phyloP scores from a whole-genome alignment of 2,113 vertebrate genomes.

The Pandion haliaetus region DNA sequence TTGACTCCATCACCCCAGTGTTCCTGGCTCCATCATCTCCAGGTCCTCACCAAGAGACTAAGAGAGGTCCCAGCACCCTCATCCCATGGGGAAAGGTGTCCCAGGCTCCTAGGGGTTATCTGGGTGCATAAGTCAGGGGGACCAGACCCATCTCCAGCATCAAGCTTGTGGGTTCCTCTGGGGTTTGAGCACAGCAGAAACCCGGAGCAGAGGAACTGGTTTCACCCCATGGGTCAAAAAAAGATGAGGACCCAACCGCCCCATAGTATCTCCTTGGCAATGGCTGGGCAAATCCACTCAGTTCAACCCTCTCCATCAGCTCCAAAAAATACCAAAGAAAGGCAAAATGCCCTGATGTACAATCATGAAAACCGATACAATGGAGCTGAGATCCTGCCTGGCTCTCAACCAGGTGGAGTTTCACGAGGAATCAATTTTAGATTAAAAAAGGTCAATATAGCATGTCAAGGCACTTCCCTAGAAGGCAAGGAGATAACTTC shows the following conservation, averaged over 20 bases:
- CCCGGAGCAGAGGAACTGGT: fast-evolving
- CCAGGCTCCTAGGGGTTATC: background rate
- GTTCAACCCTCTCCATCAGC: background rate
- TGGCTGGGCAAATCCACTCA: fast-evolving
- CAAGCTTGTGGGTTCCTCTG: background rate
- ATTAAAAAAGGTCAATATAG: slow-evolving; percentile 33
- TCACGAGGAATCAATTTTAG: slow-evolving; percentile 12
- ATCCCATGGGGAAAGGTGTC: background rate
- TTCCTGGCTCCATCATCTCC: background rate
- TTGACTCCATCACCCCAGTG: background rate
- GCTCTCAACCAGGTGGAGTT: background rate
- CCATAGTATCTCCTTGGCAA: background rate
- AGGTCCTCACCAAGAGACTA: background rate
- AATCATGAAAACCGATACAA: background rate
- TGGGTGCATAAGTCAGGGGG: background rate
- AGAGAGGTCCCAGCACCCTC: background rate
- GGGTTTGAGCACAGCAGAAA: background rate
- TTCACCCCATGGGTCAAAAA: background rate
- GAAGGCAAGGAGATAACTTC: slow-evolving; percentile 4
- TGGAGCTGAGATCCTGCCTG: background rate
- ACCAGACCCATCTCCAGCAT: background rate
- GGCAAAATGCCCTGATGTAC: background rate
- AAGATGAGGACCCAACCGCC: background rate
- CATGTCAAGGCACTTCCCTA: background rate
- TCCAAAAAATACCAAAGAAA: background rate